Evolutionary conservation across 64 coral and sea anemone genomes (phyloP).

Genomic region (Acropora yongei): DNA sequence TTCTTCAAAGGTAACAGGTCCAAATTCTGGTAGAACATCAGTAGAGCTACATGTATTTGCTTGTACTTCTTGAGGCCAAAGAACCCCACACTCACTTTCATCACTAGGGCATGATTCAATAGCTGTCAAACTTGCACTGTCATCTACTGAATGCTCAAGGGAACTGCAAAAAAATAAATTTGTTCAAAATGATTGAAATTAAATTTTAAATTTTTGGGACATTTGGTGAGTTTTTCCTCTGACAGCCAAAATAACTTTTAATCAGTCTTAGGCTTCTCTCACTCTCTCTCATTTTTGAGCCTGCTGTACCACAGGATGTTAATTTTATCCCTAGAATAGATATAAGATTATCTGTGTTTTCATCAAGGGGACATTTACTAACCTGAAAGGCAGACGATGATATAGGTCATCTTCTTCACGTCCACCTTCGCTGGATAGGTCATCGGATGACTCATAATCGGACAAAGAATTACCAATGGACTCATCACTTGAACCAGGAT

Average conservation of each 20-base stretch:
- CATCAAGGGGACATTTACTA: not conserved
- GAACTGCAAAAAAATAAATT: conserved; percentile 20
- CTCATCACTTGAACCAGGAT: no score
- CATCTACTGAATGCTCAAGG: conserved; percentile 29
- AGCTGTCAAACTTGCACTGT: conserved; percentile 25
- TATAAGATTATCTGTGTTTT: not conserved
- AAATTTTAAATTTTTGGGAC: not conserved
- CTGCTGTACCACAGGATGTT: no score
- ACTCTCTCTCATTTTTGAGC: no score
- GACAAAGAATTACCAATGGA: conserved; percentile 1
- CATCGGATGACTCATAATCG: conserved; percentile 1
- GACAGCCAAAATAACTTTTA: no score
- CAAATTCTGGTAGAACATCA: conserved; percentile 32
- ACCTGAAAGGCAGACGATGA: conserved; percentile 14
- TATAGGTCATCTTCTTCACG: conserved; percentile 25
- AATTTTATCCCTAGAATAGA: no score
- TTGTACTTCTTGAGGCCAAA: not conserved
- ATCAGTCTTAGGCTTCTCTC: no score
- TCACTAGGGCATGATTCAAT: conserved; percentile 24
- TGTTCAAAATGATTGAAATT: not conserved
- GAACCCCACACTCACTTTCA: conserved; percentile 16
- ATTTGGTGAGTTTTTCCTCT: no score
- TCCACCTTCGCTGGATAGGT: conserved; percentile 27
- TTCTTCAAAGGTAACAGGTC: not conserved
- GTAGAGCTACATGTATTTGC: not conserved